These are phyloP conservation scores for Nephrotoma flavescens DNA, from an alignment of 2,888 invertebrate genomes.

Conservation along the genomic window DNA sequence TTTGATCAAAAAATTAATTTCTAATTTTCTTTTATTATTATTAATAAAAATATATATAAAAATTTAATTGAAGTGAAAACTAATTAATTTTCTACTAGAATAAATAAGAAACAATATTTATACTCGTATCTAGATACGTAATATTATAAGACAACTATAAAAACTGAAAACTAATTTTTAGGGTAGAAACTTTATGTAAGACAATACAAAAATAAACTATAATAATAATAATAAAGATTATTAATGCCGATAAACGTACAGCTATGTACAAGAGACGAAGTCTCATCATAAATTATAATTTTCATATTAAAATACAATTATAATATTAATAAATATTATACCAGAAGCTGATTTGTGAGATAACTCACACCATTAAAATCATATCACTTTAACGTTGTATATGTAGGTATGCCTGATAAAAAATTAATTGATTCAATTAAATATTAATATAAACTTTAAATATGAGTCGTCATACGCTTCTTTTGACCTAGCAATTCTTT, in stretches of 20 bases:
- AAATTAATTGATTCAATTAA: too few species aligned
- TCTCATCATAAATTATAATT: background rate
- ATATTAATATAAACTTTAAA: background rate
- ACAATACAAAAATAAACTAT: background rate
- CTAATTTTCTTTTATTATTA: background rate
- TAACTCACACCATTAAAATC: constrained; percentile 2
- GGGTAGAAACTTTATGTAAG: background rate
- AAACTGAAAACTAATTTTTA: background rate
- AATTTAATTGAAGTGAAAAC: background rate
- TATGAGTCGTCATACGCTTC: background rate
- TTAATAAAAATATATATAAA: background rate
- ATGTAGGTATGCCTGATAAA: too few species aligned
- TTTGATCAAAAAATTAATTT: background rate
- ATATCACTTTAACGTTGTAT: background rate
- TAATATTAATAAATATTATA: background rate
- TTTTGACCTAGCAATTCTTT: background rate
- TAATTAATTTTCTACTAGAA: background rate
- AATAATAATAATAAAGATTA: background rate
- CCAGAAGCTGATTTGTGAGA: constrained; percentile 1
- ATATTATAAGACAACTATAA: background rate
- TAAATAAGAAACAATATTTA: background rate
- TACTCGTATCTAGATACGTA: background rate
- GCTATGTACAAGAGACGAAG: background rate
- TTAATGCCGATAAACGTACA: background rate
- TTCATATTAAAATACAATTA: background rate